These are phyloP conservation scores for Temnothorax curvispinosus DNA, from an alignment of 1,140 invertebrate species.

Conservation along the genomic window DNA sequence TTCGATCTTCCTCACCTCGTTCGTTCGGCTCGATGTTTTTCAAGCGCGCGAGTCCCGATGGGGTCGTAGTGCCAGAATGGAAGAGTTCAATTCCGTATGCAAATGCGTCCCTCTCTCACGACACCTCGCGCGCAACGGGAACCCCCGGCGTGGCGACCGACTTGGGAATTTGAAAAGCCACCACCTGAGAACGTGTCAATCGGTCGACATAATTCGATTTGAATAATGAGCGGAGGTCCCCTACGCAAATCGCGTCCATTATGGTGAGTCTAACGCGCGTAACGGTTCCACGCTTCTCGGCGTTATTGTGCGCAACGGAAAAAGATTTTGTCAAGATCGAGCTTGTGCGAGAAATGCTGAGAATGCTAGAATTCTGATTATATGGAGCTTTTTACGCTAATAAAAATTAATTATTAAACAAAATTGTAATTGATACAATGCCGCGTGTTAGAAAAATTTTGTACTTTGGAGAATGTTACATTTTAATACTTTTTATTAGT, in stretches of 20 bases:
- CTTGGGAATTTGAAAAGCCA: constrained; percentile 81
- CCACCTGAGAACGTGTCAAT: constrained; percentile 81
- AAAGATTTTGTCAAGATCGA: constrained; percentile 34
- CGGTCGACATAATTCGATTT: constrained; percentile 83
- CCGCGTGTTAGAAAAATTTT: not conserved
- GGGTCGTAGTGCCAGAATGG: constrained; percentile 65
- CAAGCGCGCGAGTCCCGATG: constrained; percentile 39
- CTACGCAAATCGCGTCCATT: constrained; percentile 82
- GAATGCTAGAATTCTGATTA: not conserved
- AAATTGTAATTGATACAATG: not conserved
- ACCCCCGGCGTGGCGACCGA: constrained; percentile 78
- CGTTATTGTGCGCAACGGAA: constrained; percentile 65
- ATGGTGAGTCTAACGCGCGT: constrained; percentile 58
- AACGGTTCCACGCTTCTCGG: constrained; percentile 65
- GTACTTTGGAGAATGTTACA: not conserved
- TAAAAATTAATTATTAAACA: constrained; percentile 10
- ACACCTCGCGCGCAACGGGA: constrained; percentile 74
- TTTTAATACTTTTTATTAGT: not conserved
- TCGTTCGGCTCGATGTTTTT: constrained; percentile 55
- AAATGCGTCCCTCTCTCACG: constrained; percentile 76
- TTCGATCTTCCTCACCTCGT: constrained; percentile 36
- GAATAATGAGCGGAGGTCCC: constrained; percentile 81
- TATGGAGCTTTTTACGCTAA: not conserved
- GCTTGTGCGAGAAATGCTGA: not conserved
- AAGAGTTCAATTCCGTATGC: constrained; percentile 81